phyloP scores from a whole-genome alignment of 2,888 invertebrate species.

The Tigriopus californicus region DNA sequence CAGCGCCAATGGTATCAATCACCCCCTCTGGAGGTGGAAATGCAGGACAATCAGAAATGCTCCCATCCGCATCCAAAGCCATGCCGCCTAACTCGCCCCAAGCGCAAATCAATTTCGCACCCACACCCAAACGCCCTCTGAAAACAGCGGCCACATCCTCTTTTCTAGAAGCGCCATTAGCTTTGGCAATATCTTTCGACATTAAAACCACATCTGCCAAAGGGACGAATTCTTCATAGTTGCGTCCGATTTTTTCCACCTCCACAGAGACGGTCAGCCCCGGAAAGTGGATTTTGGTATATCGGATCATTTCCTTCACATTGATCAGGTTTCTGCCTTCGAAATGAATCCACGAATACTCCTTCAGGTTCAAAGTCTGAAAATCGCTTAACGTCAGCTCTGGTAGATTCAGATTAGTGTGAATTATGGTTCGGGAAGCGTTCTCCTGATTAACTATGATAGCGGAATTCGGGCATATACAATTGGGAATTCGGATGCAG shows the following conservation, averaged over 20 bases:
- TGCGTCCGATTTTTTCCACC: constrained; percentile 1
- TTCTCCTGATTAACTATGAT: background rate
- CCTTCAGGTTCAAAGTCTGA: background rate
- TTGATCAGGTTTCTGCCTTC: background rate
- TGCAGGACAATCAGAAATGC: background rate
- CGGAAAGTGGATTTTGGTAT: background rate
- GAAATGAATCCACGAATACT: constrained; percentile 2
- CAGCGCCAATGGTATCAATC: constrained; percentile 14
- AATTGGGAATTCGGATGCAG: background rate
- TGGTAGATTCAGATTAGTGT: constrained; percentile 1
- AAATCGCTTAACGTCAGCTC: background rate
- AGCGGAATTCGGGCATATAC: background rate
- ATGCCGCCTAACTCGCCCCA: background rate
- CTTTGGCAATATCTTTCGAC: background rate
- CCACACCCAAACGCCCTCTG: background rate
- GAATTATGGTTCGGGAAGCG: background rate
- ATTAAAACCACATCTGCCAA: background rate
- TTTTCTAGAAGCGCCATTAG: background rate
- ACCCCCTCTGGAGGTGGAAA: background rate
- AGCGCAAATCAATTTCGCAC: constrained; percentile 1
- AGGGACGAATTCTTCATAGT: background rate
- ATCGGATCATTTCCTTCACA: background rate
- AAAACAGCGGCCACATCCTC: background rate
- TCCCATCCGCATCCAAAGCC: background rate
- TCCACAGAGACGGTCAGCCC: background rate